Evolutionary conservation across 1,140 invertebrate species (phyloP), one percentile per base, ranked within the genome.

Genomic region (Halictus rubicundus): DNA sequence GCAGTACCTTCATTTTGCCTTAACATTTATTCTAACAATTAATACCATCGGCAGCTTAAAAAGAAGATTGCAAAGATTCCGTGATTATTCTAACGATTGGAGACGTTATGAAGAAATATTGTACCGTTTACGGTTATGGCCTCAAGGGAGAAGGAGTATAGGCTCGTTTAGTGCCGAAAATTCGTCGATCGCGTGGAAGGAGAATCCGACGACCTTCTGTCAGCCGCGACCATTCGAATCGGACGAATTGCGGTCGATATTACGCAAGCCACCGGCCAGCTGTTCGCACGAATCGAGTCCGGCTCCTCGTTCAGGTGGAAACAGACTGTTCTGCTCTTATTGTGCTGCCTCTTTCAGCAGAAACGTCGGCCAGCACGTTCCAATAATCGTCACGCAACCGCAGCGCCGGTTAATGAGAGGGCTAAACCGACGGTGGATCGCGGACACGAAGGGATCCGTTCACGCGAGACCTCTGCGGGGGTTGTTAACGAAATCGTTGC

Each of bases 401-500:
- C 21, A 65, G 63, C 37, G 37, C 39, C 37, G 32, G 37, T n/a
- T 66, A 75, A 75, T 42, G 63, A 75, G 37, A 46, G 23, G 52
- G 63, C 25, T 16, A 23, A 25, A 42, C 32, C 57, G 37, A 61
- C 70, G 71, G 39, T 19, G 32, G 65, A 54, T 39, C 72, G 72
- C 59, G n/a, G 23, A 27, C 63, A 65, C 63, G 63, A 46, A 65
- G 27, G 27, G 49, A 25, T 27, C 65, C 46, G 72, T 74, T 66
- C 72, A 57, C 72, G 72, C 61, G 61, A 74, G 37, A 61, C 37
- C 37, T n/a, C 8, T 23, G 37, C 57, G 57, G 57, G 68, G 72
- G 32, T 65, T 74, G 16, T 66, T 66, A 65, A 74, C 32, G 16
- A 74, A 74, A 74, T 74, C 71, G 71, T 65, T 74, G 46, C 60